Evolutionary conservation across 2,797 vertebrate species (phyloP).

Genomic region (Acipenser oxyrinchus): DNA sequence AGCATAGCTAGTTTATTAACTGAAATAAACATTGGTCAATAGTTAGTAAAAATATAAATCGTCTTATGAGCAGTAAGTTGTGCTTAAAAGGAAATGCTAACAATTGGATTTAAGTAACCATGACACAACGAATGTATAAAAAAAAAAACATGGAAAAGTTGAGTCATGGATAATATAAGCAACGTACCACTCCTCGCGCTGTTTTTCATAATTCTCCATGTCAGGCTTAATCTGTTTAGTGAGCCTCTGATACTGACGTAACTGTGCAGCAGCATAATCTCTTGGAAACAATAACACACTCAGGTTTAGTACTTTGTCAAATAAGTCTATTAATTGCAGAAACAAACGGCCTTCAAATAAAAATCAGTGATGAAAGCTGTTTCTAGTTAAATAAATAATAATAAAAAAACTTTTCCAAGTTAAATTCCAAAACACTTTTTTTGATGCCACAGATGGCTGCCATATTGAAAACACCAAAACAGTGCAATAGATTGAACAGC

Average conservation of each 20-base stretch:
- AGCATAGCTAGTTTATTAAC: too few relatives aligned
- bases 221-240: slow-evolving; percentile 90
- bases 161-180: not conserved
- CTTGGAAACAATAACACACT: slow-evolving; percentile 9
- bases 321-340: slow-evolving; percentile 37
- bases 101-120: not conserved
- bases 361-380: slow-evolving; percentile 32
- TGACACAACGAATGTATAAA: not conserved
- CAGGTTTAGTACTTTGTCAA: not conserved
- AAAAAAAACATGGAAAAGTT: not conserved
- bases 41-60: too few relatives aligned
- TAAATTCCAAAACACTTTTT: slow-evolving; percentile 28
- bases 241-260: slow-evolving; percentile 89
- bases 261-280: slow-evolving; percentile 92
- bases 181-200: slow-evolving; percentile 76
- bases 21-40: too few relatives aligned
- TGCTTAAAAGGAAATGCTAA: not conserved
- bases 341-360: slow-evolving; percentile 42
- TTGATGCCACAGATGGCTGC: slow-evolving; percentile 44
- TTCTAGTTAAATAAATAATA: slow-evolving; percentile 17
- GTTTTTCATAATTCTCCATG: slow-evolving; percentile 76
- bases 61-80: too few relatives aligned
- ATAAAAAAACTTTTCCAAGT: slow-evolving; percentile 19
- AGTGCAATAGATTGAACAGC: slow-evolving; percentile 29
- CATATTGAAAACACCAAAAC: slow-evolving; percentile 34